A percentile compares a stretch with the other conserved stretches of the same genome.
These are phyloP conservation scores for Lontra canadensis DNA, from an alignment of 2,113 vertebrate species.

Conservation along the genomic window DNA sequence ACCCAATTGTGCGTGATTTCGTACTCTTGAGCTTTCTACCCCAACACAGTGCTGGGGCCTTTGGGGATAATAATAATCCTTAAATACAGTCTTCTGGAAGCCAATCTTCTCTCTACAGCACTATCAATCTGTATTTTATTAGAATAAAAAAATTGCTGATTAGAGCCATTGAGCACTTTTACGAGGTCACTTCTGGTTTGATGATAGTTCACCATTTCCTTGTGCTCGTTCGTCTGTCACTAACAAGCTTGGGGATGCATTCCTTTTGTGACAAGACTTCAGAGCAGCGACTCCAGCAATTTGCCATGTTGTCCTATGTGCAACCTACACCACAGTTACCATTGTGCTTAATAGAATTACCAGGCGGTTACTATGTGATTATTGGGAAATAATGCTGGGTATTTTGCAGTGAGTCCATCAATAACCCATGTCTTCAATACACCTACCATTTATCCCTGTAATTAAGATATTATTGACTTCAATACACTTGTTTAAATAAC, in stretches of 20 bases:
- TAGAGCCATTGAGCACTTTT: neutral
- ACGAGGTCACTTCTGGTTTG: neutral
- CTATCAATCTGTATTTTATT: neutral
- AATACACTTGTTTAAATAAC: neutral
- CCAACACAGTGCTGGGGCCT: neutral
- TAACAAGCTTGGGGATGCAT: neutral
- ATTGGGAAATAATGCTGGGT: constrained; percentile 41
- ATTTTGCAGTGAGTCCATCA: constrained; percentile 17
- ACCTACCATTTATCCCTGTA: constrained; percentile 19
- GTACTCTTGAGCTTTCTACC: no score
- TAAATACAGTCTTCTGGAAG: neutral
- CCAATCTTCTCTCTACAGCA: neutral
- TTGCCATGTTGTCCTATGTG: neutral
- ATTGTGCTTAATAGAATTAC: neutral
- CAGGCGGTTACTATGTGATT: constrained; percentile 47
- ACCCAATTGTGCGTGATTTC: neutral
- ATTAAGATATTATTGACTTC: constrained; percentile 47
- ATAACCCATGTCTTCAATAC: constrained; percentile 3
- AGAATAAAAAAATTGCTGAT: neutral
- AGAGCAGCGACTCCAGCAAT: neutral
- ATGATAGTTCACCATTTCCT: neutral
- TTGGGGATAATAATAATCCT: neutral
- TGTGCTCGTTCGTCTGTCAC: neutral
- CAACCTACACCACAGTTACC: neutral
- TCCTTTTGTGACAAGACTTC: neutral